Evolutionary conservation across 1,140 invertebrate genomes (phyloP).

Genomic region (Drosophila ambigua): DNA sequence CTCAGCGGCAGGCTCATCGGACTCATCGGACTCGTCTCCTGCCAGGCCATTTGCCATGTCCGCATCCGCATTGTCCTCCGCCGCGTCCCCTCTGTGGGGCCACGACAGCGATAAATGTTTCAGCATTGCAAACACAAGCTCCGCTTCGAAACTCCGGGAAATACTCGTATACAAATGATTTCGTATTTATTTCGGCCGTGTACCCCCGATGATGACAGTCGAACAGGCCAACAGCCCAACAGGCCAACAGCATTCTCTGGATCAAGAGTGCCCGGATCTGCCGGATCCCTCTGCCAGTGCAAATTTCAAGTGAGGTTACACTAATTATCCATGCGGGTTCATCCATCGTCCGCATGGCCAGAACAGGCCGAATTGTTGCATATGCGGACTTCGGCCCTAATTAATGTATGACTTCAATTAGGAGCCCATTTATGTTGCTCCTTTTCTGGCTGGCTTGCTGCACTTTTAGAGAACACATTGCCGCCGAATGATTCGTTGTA

Average conservation of each 20-base stretch:
- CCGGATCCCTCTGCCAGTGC: background rate
- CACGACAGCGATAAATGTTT: slow-evolving; percentile 79
- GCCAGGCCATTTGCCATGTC: slow-evolving; percentile 73
- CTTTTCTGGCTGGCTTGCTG: background rate
- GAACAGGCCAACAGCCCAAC: slow-evolving; percentile 12
- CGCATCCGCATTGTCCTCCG: slow-evolving; percentile 53
- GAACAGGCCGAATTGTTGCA: slow-evolving; percentile 26
- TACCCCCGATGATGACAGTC: slow-evolving; percentile 32
- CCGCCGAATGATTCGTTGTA: too few species aligned
- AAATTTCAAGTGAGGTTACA: slow-evolving; percentile 45
- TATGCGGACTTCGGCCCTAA: background rate
- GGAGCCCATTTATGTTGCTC: background rate
- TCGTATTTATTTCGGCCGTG: slow-evolving; percentile 76
- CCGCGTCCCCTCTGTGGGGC: slow-evolving; percentile 23
- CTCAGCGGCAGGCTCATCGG: slow-evolving; percentile 57
- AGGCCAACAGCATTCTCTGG: slow-evolving; percentile 26
- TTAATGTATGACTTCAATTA: too few species aligned
- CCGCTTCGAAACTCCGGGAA: slow-evolving; percentile 74
- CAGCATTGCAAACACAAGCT: slow-evolving; percentile 75
- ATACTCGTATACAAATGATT: slow-evolving; percentile 74
- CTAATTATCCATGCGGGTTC: slow-evolving; percentile 58
- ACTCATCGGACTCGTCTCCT: slow-evolving; percentile 69
- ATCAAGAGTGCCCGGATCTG: slow-evolving; percentile 12
- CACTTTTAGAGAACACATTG: slow-evolving; percentile 1
- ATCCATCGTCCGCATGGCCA: background rate